Base-by-base conservation (phyloP, 1,140 invertebrate genomes). In the Bactericera cockerelli region DNA sequence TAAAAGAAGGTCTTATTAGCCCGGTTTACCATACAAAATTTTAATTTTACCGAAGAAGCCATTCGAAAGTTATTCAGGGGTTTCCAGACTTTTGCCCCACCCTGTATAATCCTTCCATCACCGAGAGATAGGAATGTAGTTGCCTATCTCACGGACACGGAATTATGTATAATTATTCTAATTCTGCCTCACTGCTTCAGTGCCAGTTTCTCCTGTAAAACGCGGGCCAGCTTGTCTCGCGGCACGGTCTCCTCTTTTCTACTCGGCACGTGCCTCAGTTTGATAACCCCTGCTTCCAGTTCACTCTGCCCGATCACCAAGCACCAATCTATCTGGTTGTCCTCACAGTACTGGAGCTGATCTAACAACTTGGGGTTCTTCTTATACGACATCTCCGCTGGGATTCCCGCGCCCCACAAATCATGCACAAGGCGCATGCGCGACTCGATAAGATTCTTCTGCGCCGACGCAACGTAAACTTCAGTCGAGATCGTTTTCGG, bases 321-420 rank as follows among this genome's bases (percentile, higher is more conserved):
- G 0, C 83, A 92, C 31, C 93, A 74, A 0, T 95, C 95, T 65
- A 99, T 98, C 14, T 81, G 81, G 60, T 81, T 80, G 54, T 91
- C 88, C 74, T 99, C 97, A 71, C 94, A 98, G 70, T 94, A 83
- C 69, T 99, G 95, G 36, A 98, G 75, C 68, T 99, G 95, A 3
- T 75, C 85, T 36, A 99, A 70, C 24, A 98, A 74, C 71, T 98
- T 99, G 0, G 92, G 87, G 72, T 94, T 98, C 59, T 84, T 83
- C 70, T 99, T 99, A 70, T 95, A 96, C 0, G 91, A 89, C 61
- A 92, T 89, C 72, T 98, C 93, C 1, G 86, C 80, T 74, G 84
- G 66, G 26, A 98, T 81, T 22, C 84, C 83, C 33, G 83, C 81
- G 63, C 89, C 79, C 93, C 94, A 98, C 0, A 99, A 75, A 66